phyloP scores from a whole-genome alignment of 1,140 invertebrate species.

The Potamilus streckersoni region DNA sequence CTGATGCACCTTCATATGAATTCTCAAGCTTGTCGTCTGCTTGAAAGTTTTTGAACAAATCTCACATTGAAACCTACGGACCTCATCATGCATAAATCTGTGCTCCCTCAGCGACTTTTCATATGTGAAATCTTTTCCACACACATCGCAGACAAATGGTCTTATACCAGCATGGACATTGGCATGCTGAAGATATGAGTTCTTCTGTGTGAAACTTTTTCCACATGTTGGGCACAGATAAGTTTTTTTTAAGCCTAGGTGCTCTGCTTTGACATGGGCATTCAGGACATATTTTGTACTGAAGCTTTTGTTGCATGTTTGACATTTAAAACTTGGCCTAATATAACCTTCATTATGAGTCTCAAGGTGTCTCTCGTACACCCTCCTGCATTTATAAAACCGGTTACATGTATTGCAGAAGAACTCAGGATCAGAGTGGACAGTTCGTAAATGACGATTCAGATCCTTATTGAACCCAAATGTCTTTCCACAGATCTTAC shows the following conservation, averaged over 20 bases:
- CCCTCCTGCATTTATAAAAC: conserved; percentile 46
- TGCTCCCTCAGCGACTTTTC: conserved; percentile 58
- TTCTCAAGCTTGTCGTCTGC: conserved; percentile 50
- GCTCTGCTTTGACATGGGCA: conserved; percentile 56
- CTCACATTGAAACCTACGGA: conserved; percentile 51
- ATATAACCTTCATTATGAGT: conserved; percentile 49
- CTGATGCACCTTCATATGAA: conserved; percentile 59
- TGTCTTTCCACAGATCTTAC: conserved; percentile 44
- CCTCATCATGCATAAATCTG: conserved; percentile 54
- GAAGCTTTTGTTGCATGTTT: conserved; percentile 46
- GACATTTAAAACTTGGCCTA: conserved; percentile 53
- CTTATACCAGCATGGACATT: conserved; percentile 60
- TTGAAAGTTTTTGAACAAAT: conserved; percentile 55
- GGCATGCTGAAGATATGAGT: conserved; percentile 55
- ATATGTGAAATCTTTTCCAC: conserved; percentile 56
- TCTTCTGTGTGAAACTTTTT: conserved; percentile 60
- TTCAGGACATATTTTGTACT: conserved; percentile 57
- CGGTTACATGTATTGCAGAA: conserved; percentile 56
- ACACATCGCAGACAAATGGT: conserved; percentile 59
- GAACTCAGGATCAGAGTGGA: conserved; percentile 39
- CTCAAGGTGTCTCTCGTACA: conserved; percentile 43
- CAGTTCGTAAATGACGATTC: conserved; percentile 37
- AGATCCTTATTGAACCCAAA: conserved; percentile 53
- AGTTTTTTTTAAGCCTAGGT: conserved; percentile 53
- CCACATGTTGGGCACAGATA: conserved; percentile 62